Conservation (phyloP, 1,140 invertebrate genomes). For the Archivesica marissinica region DNA sequence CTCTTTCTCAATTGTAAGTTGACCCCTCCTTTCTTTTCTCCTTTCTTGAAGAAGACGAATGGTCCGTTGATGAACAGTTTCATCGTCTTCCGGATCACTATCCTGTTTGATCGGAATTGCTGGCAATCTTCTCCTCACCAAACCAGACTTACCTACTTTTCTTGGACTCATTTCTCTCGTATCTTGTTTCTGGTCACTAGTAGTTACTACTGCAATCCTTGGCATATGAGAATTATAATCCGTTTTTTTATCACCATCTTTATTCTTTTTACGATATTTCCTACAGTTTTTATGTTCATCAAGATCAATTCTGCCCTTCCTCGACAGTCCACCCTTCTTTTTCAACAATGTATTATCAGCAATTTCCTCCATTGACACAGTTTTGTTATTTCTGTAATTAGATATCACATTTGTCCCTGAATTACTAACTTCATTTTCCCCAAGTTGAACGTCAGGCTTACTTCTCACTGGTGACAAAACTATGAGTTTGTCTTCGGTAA, state of each 20-base stretch:
- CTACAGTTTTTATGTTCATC: slow-evolving; percentile 25
- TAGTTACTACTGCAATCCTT: background rate
- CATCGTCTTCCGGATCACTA: slow-evolving; percentile 51
- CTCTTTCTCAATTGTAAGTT: background rate
- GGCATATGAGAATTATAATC: background rate
- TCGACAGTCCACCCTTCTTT: slow-evolving; percentile 13
- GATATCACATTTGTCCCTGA: background rate
- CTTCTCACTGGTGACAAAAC: background rate
- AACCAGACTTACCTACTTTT: slow-evolving; percentile 19
- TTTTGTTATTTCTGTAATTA: slow-evolving; percentile 34
- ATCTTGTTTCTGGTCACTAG: background rate
- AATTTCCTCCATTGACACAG: background rate
- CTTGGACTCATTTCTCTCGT: slow-evolving; percentile 14
- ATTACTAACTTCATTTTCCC: slow-evolving; percentile 10
- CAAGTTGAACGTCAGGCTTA: background rate
- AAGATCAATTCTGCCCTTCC: slow-evolving; percentile 54
- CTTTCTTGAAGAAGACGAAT: slow-evolving; percentile 52
- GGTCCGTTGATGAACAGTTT: slow-evolving; percentile 54
- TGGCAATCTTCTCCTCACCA: slow-evolving; percentile 48
- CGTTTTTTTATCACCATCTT: slow-evolving; percentile 2
- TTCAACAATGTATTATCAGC: background rate
- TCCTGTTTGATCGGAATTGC: slow-evolving; percentile 38
- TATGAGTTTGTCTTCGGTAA: background rate
- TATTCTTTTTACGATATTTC: slow-evolving; percentile 42
- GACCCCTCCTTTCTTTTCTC: slow-evolving; percentile 26